These are phyloP conservation scores for Pseudomyrmex dendroicus DNA, from an alignment of 1,140 invertebrate species.

Conservation along the genomic window DNA sequence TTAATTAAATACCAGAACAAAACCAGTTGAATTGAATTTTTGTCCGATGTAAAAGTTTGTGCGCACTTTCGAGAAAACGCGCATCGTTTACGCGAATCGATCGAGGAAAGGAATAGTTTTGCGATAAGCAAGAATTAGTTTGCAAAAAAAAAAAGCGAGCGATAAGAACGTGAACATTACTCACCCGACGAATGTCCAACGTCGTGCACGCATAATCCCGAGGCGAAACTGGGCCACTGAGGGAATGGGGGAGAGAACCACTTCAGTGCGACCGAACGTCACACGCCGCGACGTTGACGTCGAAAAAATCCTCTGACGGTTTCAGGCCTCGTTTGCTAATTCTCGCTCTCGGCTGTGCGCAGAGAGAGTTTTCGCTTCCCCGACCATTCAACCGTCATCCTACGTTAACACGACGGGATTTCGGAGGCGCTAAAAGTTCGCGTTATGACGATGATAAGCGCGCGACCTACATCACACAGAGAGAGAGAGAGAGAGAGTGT, in stretches of 20 bases:
- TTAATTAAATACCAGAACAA: too few species aligned
- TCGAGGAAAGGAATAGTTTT: background rate
- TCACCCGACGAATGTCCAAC: background rate
- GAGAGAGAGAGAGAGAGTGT: too few species aligned
- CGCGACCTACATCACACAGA: slow-evolving; percentile 29
- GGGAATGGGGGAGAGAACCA: background rate
- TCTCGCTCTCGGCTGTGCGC: background rate
- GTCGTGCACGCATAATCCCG: background rate
- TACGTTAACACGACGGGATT: slow-evolving; percentile 30
- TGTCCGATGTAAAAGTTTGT: too few species aligned
- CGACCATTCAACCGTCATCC: slow-evolving; percentile 31
- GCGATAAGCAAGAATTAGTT: background rate
- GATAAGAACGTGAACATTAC: background rate
- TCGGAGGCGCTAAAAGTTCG: slow-evolving; percentile 25
- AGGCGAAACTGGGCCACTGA: background rate
- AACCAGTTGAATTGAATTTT: too few species aligned
- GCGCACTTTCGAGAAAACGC: too few species aligned
- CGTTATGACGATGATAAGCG: background rate
- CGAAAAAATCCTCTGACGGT: slow-evolving; percentile 24
- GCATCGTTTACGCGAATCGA: background rate
- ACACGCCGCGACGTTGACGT: background rate
- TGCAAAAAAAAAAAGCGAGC: background rate
- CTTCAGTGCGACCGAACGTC: slow-evolving; percentile 10
- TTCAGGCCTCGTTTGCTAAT: slow-evolving; percentile 36
- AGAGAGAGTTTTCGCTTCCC: background rate